phyloP scores from a whole-genome alignment of 2,797 vertebrate genomes.

The Sandelia bainsii region DNA sequence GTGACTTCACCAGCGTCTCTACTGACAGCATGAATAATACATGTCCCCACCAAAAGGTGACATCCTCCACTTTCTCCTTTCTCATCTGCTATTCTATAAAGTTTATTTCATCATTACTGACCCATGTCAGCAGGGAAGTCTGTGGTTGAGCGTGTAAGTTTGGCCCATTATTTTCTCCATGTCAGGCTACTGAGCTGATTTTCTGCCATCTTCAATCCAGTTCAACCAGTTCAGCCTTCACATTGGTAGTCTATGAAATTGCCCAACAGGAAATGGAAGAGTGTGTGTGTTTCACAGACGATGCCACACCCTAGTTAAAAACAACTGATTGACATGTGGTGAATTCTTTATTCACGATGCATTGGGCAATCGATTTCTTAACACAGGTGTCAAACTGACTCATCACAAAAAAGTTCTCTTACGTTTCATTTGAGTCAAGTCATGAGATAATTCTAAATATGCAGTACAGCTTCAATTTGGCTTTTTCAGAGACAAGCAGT shows the following conservation, averaged over 20 bases:
- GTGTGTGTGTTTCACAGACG: background rate
- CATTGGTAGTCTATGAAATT: conserved; percentile 51
- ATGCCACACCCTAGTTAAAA: conserved; percentile 56
- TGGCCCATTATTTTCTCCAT: conserved; percentile 42
- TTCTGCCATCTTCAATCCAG: conserved; percentile 64
- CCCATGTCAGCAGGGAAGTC: conserved; percentile 39
- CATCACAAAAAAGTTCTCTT: conserved; percentile 8
- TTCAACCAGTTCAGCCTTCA: conserved; percentile 60
- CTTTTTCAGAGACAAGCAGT: conserved; percentile 25
- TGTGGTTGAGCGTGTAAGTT: conserved; percentile 18
- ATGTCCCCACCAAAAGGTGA: conserved; percentile 62
- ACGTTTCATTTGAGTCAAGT: background rate
- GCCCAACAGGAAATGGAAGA: conserved; percentile 65
- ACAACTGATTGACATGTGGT: conserved; percentile 33
- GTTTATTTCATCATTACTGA: conserved; percentile 80
- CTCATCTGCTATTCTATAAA: conserved; percentile 64
- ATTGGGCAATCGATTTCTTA: conserved; percentile 48
- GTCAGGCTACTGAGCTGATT: conserved; percentile 16
- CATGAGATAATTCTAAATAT: conserved; percentile 17
- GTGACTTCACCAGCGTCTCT: conserved; percentile 68
- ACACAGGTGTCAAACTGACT: conserved; percentile 60
- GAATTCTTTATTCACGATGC: background rate
- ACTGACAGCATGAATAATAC: conserved; percentile 80
- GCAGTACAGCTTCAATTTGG: background rate
- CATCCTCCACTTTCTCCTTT: conserved; percentile 66